These are phyloP conservation scores for Myiotriccus ornatus DNA, from an alignment of 2,797 vertebrate species.

Conservation along the genomic window DNA sequence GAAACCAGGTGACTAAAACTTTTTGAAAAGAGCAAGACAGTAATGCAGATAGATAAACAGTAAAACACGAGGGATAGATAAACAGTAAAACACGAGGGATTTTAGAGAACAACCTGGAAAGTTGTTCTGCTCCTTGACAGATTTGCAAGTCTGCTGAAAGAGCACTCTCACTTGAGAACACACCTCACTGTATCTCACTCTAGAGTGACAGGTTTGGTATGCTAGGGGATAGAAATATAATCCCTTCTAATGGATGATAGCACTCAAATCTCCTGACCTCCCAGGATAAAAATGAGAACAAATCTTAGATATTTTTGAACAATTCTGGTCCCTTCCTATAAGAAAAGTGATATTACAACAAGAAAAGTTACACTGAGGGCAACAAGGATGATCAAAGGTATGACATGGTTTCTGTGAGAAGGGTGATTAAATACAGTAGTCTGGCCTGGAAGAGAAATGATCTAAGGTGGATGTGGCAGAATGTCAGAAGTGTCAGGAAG, in stretches of 20 bases:
- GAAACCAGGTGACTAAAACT: neutral
- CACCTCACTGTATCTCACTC: neutral
- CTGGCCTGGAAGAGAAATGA: slow-evolving; percentile 4
- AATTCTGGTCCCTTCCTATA: neutral
- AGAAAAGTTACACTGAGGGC: neutral
- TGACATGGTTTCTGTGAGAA: neutral
- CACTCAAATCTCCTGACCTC: slow-evolving; percentile 16
- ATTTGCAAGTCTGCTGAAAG: neutral
- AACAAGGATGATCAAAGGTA: neutral
- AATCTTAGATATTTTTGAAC: neutral
- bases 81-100: neutral
- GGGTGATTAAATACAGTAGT: neutral
- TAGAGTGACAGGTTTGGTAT: neutral
- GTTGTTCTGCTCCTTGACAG: neutral
- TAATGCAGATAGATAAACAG: neutral
- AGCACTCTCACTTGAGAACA: neutral
- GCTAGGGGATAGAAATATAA: neutral
- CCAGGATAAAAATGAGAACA: slow-evolving; percentile 1
- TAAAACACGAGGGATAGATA: neutral
- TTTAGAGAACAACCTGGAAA: neutral
- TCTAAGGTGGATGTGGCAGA: neutral
- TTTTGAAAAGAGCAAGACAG: neutral
- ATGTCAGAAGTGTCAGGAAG: slow-evolving; percentile 2
- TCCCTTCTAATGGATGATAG: neutral
- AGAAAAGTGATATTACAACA: neutral